Percentiles rank a stretch among this genome's conserved stretches.
These are phyloP conservation scores for Ericerus pela DNA, from an alignment of 1,140 invertebrate genomes.

Conservation along the genomic window DNA sequence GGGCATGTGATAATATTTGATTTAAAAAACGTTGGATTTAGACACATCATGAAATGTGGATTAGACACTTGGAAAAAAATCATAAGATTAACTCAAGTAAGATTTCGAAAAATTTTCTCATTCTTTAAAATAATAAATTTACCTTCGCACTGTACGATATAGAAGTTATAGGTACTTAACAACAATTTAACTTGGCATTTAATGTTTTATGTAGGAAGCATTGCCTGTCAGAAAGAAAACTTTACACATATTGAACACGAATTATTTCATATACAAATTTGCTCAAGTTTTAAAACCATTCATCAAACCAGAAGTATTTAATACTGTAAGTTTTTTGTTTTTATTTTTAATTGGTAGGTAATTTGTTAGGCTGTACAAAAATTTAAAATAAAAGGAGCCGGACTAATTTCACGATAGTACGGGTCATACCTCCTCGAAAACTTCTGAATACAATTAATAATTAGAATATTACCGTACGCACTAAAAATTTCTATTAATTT, in stretches of 20 bases:
- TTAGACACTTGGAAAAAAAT: constrained; percentile 5
- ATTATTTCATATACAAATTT: constrained; percentile 7
- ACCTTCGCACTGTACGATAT: not conserved
- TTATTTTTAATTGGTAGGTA: not conserved
- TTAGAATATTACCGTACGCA: not conserved
- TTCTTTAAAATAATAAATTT: not conserved
- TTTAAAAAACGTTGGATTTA: not conserved
- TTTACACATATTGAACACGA: not conserved
- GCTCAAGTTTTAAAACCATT: constrained; percentile 2
- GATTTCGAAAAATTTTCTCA: no score
- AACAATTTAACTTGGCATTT: not conserved
- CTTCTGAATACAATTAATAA: not conserved
- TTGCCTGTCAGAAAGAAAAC: constrained; percentile 1
- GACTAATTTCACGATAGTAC: no score
- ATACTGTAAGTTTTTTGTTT: not conserved
- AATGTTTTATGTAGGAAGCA: not conserved
- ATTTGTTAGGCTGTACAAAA: no score
- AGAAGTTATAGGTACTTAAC: not conserved
- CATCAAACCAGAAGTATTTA: not conserved
- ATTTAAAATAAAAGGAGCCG: no score
- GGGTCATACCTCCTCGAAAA: not conserved
- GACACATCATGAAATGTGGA: constrained; percentile 3
- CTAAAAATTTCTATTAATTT: not conserved
- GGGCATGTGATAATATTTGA: constrained; percentile 1
- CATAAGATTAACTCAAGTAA: not conserved